A percentile compares a stretch with the other conserved stretches of the same genome.
These are phyloP conservation scores for Caracal caracal DNA, from an alignment of 2,113 vertebrate species.

Conservation along the genomic window DNA sequence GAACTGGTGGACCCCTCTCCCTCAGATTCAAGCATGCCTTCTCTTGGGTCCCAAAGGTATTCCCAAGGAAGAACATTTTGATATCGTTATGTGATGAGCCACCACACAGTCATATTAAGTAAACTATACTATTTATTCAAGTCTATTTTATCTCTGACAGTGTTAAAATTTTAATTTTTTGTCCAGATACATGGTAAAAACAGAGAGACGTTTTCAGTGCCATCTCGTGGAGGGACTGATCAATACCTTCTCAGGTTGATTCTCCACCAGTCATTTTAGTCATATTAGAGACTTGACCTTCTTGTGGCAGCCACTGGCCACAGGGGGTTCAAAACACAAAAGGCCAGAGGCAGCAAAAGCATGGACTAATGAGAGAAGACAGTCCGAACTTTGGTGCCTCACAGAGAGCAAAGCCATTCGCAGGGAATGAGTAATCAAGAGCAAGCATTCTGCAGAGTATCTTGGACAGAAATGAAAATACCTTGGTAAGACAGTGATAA, in stretches of 20 bases:
- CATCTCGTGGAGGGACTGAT: neutral
- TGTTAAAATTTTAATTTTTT: neutral
- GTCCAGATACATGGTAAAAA: neutral
- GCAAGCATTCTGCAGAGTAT: neutral
- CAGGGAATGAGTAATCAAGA: constrained; percentile 10
- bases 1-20: neutral
- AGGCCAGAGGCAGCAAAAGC: neutral
- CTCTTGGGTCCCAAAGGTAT: neutral
- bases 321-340: constrained; percentile 3
- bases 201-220: neutral
- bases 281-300: constrained; percentile 10
- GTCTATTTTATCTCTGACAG: neutral
- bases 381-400: neutral
- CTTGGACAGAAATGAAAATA: constrained; percentile 38
- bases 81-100: neutral
- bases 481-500: constrained; percentile 1
- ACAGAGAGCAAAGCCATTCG: constrained; percentile 19
- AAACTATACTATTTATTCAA: neutral
- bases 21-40: neutral
- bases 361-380: neutral
- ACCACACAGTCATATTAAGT: neutral
- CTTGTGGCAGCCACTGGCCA: neutral
- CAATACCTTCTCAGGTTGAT: neutral
- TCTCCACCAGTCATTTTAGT: neutral
- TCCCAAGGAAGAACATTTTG: neutral